Percentiles rank a stretch among this genome's conserved stretches.
phyloP scores from a whole-genome alignment of 2,797 vertebrate genomes.

The Limosa lapponica region DNA sequence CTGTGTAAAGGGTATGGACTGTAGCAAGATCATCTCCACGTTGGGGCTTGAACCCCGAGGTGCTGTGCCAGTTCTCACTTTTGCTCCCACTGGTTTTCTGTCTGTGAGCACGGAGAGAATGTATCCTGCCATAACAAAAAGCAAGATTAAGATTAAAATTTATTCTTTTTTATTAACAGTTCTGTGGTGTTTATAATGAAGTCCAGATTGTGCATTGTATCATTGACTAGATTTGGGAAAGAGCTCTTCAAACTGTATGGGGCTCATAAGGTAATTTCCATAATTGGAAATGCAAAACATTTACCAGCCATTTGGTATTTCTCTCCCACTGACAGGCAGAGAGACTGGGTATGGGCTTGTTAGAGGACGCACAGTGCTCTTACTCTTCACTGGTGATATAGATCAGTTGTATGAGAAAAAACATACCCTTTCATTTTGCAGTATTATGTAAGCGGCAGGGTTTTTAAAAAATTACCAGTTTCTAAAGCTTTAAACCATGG shows the following conservation, averaged over 20 bases:
- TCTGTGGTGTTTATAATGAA: background rate
- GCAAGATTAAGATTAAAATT: background rate
- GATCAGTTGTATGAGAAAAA: background rate
- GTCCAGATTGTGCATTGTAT: background rate
- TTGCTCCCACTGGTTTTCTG: constrained; percentile 34
- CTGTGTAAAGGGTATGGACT: constrained; percentile 47
- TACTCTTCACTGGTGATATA: background rate
- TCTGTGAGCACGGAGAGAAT: constrained; percentile 75
- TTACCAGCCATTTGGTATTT: constrained; percentile 48
- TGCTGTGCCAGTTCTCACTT: constrained; percentile 48
- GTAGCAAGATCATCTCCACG: constrained; percentile 56
- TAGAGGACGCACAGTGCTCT: background rate
- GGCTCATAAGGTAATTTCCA: constrained; percentile 33
- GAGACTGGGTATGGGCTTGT: background rate
- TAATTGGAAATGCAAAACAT: constrained; percentile 59
- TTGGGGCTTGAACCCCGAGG: constrained; percentile 27
- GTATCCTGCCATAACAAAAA: constrained; percentile 71
- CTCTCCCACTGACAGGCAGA: constrained; percentile 42
- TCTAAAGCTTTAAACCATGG: background rate
- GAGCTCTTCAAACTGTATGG: background rate
- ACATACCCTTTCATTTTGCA: background rate
- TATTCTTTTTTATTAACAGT: background rate
- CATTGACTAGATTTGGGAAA: constrained; percentile 43
- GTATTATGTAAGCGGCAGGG: background rate
- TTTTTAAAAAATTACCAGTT: background rate